phyloP scores from a whole-genome alignment of 2,888 invertebrate genomes.

The Andrena fulva region DNA sequence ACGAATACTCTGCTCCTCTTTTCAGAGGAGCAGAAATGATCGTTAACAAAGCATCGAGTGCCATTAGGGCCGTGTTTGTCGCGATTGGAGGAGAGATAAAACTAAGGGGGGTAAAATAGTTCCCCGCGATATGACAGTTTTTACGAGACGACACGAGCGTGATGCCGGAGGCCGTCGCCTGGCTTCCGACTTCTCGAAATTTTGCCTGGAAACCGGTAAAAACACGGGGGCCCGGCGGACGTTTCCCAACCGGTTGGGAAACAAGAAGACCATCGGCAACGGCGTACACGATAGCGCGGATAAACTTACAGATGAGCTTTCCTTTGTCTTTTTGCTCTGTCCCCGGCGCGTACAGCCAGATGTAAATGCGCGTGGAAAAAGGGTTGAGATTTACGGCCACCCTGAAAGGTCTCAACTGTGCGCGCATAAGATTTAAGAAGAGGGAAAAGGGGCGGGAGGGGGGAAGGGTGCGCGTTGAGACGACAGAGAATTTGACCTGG shows the following conservation, averaged over 20 bases:
- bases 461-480: background rate
- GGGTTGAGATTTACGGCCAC: slow-evolving; percentile 62
- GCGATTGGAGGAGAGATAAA: background rate
- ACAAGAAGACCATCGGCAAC: slow-evolving; percentile 45
- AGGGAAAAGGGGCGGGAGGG: background rate
- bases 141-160: slow-evolving; percentile 29
- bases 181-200: slow-evolving; percentile 54
- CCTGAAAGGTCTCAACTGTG: slow-evolving; percentile 47
- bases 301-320: slow-evolving; percentile 60
- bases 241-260: slow-evolving; percentile 58
- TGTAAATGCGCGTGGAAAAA: slow-evolving; percentile 58
- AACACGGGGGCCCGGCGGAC: slow-evolving; percentile 34
- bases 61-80: too few relatives aligned
- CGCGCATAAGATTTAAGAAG: slow-evolving; percentile 46
- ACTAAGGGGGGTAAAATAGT: background rate
- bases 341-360: slow-evolving; percentile 40
- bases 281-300: slow-evolving; percentile 57
- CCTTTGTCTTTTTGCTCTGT: slow-evolving; percentile 38
- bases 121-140: slow-evolving; percentile 16
- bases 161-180: background rate
- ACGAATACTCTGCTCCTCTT: too few relatives aligned
- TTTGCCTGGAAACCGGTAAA: slow-evolving; percentile 46
- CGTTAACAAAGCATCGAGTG: too few relatives aligned
- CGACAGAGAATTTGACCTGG: slow-evolving; percentile 29
- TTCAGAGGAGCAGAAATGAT: too few relatives aligned